Base-by-base conservation (phyloP, 2,113 vertebrate genomes). In the Neolamprologus tretocephalus region DNA sequence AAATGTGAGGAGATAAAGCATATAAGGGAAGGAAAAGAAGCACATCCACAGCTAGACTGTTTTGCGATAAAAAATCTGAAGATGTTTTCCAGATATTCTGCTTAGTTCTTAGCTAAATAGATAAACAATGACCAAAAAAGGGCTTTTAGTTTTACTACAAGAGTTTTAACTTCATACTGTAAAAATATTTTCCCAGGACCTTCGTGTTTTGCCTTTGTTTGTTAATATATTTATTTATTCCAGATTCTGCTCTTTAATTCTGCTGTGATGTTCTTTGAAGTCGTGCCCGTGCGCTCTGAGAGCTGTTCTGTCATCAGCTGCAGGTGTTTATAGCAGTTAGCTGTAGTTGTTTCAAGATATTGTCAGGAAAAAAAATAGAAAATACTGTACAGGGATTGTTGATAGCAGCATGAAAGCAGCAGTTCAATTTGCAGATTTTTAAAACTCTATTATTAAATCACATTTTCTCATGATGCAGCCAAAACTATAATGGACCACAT, bases 401-500 rank as follows among this genome's bases (percentile, higher is more conserved):
- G 37, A 73, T 45, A 12, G 37, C 66, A 45, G n/a, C 35, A 71
- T 71, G 19, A 42, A 71, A 71, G 12, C 35, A 16, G 66, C 37
- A 73, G 68, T 45, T 73, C 21, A 4, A 42, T 26, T 45, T 26
- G 12, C n/a, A 45, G 5, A 10, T 63, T 63, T 63, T 63, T 12
- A 11, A 4, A 35, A 63, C 0, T 63, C 1, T 0, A 7, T 49
- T 49, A 45, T 45, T 42, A 45, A 23, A 73, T 73, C 40, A 28
- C 4, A 47, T 28, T 28, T 47, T 11, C 14, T 42, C 0, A 71
- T 68, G 35, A 80, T 54, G 9, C 5, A 33, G 7, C 17, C 49
- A 81, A 49, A 6, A 35, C 0, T 12, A 55, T 28, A 51, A 81
- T 13, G 2, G 21, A 26, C 54, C n/a, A 78, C 63, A 54, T 45